Percentiles rank a stretch among this genome's conserved stretches.
Conservation (phyloP, 2,888 invertebrate genomes). For the Biston stratarius region DNA sequence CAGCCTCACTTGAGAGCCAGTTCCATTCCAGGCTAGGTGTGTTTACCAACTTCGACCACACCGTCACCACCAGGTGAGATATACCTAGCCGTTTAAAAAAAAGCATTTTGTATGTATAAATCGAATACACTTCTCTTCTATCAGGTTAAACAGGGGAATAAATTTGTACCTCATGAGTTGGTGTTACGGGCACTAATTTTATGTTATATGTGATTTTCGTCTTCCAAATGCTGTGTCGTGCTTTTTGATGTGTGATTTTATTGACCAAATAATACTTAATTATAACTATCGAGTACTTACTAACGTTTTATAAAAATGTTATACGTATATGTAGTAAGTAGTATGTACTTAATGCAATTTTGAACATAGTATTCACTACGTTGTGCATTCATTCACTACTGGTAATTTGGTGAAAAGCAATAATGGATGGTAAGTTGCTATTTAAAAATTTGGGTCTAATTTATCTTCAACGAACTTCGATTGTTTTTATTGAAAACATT, state of each 20-base stretch:
- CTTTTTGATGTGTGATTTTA: constrained; percentile 70
- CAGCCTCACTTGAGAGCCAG: too few species aligned
- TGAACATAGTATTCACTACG: background rate
- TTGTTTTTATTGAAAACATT: too few species aligned
- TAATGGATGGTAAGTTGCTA: too few species aligned
- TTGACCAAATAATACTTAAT: constrained; percentile 67
- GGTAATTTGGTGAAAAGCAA: too few species aligned
- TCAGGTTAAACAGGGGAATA: background rate
- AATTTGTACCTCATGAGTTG: constrained; percentile 6
- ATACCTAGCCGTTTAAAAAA: too few species aligned
- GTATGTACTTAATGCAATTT: constrained; percentile 48
- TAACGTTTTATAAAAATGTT: constrained; percentile 57
- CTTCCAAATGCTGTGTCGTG: constrained; percentile 55
- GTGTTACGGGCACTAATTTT: constrained; percentile 2
- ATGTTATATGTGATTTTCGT: constrained; percentile 41
- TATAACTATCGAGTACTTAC: constrained; percentile 54
- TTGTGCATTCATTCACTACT: background rate
- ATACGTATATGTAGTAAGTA: constrained; percentile 43
- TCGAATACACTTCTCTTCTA: background rate
- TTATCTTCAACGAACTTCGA: too few species aligned
- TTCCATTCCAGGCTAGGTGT: too few species aligned
- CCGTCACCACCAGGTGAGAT: too few species aligned
- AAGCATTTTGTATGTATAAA: background rate
- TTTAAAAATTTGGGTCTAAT: too few species aligned
- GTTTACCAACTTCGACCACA: too few species aligned